These are phyloP conservation scores for Teleogryllus oceanicus DNA, from an alignment of 2,888 invertebrate species.

Conservation along the genomic window DNA sequence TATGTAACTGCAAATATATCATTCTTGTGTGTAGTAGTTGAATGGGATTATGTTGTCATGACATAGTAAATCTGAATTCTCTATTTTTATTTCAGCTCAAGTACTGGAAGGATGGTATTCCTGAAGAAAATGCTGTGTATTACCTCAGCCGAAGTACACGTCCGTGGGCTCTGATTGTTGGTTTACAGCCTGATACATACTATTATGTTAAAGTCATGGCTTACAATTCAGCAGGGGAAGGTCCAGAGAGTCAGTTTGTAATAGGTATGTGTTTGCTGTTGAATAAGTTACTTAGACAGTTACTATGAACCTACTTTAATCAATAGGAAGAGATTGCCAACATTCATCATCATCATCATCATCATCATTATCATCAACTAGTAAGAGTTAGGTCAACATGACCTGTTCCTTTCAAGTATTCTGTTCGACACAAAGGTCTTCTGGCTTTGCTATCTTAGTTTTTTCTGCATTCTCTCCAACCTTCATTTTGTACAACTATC, in stretches of 20 bases:
- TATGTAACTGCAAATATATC: too few species aligned
- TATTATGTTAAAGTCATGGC: constrained; percentile 95
- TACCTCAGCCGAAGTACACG: constrained; percentile 79
- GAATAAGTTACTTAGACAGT: background rate
- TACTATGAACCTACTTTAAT: too few species aligned
- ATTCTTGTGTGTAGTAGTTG: background rate
- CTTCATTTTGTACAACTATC: too few species aligned
- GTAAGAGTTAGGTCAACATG: too few species aligned
- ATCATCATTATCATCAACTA: too few species aligned
- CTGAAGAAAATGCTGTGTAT: constrained; percentile 76
- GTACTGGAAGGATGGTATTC: constrained; percentile 78
- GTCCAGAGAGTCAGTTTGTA: constrained; percentile 79
- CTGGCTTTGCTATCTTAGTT: too few species aligned
- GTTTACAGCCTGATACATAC: constrained; percentile 86
- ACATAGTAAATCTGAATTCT: constrained; percentile 18
- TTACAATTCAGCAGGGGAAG: constrained; percentile 93
- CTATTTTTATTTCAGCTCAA: constrained; percentile 60
- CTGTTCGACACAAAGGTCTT: too few species aligned
- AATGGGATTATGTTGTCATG: background rate
- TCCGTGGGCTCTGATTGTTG: constrained; percentile 87
- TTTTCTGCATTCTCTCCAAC: too few species aligned
- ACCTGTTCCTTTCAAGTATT: too few species aligned
- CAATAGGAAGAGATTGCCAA: too few species aligned
- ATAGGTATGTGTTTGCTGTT: background rate
- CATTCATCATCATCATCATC: too few species aligned